phyloP scores from a whole-genome alignment of 2,888 invertebrate species.

The Ophion obscuratus region DNA sequence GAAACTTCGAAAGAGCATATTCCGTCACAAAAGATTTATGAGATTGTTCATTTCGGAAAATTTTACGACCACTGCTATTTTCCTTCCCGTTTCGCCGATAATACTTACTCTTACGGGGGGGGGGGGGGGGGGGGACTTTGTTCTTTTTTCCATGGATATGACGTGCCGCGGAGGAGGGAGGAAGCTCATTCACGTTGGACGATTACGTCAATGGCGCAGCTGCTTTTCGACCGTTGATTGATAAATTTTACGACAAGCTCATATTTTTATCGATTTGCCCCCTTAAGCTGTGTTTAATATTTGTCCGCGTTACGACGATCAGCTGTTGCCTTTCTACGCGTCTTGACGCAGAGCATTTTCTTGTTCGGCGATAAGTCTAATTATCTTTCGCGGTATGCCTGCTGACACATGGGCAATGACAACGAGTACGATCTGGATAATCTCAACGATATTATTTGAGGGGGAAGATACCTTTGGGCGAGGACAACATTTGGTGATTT shows the following conservation, averaged over 20 bases:
- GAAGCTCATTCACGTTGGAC: constrained; percentile 1
- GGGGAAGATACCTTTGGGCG: no score
- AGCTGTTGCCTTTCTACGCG: background rate
- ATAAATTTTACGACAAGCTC: background rate
- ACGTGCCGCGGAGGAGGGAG: background rate
- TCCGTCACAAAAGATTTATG: constrained; percentile 30
- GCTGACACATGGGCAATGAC: no score
- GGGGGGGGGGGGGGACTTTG: constrained; percentile 4
- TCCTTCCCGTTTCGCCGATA: constrained; percentile 18
- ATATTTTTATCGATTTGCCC: background rate
- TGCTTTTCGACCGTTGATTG: constrained; percentile 1
- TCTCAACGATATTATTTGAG: no score
- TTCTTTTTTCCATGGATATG: constrained; percentile 1
- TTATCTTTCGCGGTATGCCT: no score
- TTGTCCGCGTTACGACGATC: background rate
- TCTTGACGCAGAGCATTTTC: background rate
- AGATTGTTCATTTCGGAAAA: constrained; percentile 29
- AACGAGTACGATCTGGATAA: no score
- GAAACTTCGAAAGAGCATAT: constrained; percentile 11
- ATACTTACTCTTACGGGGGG: constrained; percentile 15
- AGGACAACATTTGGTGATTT: no score
- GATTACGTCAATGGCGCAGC: background rate
- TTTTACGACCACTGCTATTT: constrained; percentile 41
- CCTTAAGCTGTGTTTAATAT: background rate
- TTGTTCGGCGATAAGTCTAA: no score